phyloP scores from a whole-genome alignment of 2,113 vertebrate species.

The Neodontobutis hainanensis region DNA sequence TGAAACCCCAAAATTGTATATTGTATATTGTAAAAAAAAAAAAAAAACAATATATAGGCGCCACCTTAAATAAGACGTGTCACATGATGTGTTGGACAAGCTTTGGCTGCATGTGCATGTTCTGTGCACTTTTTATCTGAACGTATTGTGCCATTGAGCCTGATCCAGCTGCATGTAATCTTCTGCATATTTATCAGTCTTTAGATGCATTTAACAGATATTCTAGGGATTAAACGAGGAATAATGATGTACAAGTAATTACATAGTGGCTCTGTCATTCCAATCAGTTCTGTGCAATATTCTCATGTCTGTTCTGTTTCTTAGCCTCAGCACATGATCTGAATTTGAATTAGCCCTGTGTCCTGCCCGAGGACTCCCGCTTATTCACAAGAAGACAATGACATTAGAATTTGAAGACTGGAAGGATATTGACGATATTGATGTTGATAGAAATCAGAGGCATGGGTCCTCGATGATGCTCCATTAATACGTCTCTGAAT shows the following conservation, averaged over 20 bases:
- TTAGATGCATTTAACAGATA: slow-evolving; percentile 71
- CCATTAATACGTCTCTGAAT: slow-evolving; percentile 25
- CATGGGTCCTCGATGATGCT: slow-evolving; percentile 39
- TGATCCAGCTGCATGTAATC: slow-evolving; percentile 21
- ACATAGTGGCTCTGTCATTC: slow-evolving; percentile 70
- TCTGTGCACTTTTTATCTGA: no score
- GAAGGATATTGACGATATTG: slow-evolving; percentile 25
- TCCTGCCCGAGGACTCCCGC: slow-evolving; percentile 16
- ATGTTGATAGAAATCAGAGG: slow-evolving; percentile 37
- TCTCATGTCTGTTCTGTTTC: slow-evolving; percentile 52
- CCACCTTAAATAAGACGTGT: slow-evolving; percentile 8
- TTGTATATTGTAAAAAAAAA: no score
- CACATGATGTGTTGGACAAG: neutral
- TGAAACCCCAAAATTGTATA: no score
- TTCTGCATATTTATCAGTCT: slow-evolving; percentile 42
- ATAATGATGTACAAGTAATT: slow-evolving; percentile 73
- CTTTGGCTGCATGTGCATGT: neutral
- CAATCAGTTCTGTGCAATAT: slow-evolving; percentile 60
- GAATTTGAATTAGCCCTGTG: slow-evolving; percentile 59
- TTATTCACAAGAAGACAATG: slow-evolving; percentile 47
- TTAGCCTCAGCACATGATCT: slow-evolving; percentile 36
- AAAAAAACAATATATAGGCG: no score
- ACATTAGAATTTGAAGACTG: slow-evolving; percentile 39
- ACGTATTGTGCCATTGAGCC: no score
- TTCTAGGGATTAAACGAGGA: slow-evolving; percentile 59